phyloP scores from a whole-genome alignment of 2,888 invertebrate species.

The Apodemia duryi region DNA sequence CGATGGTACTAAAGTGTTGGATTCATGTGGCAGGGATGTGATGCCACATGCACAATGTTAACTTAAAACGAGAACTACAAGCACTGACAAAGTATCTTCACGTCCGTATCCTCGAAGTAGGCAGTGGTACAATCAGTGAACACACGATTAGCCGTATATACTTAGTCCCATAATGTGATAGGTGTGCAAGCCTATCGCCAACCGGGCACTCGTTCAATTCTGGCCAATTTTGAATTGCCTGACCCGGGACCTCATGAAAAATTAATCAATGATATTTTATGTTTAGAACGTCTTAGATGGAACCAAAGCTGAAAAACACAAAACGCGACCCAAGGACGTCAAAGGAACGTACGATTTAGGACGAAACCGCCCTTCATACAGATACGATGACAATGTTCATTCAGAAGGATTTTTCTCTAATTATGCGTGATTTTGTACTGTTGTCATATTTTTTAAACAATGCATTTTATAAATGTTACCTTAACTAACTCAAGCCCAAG shows the following conservation, averaged over 20 bases:
- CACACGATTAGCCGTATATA: too few relatives aligned
- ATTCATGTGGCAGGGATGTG: too few relatives aligned
- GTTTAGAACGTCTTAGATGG: neutral
- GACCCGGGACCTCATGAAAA: neutral
- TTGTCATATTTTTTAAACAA: conserved; percentile 20
- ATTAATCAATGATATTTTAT: conserved; percentile 2
- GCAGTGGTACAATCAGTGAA: too few relatives aligned
- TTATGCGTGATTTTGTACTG: conserved; percentile 39
- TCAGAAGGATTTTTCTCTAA: conserved; percentile 50
- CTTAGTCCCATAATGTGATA: too few relatives aligned
- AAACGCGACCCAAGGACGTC: conserved; percentile 36
- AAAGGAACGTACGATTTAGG: conserved; percentile 31
- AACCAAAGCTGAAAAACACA: conserved; percentile 29
- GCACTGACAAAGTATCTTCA: too few relatives aligned
- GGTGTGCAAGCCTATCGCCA: too few relatives aligned
- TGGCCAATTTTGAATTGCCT: too few relatives aligned
- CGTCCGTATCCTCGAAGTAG: too few relatives aligned
- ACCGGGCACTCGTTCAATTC: too few relatives aligned
- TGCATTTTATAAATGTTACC: conserved; percentile 23
- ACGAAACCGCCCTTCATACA: conserved; percentile 41
- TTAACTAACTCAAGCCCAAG: neutral
- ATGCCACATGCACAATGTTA: too few relatives aligned
- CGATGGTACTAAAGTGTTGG: too few relatives aligned
- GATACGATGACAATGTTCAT: conserved; percentile 44
- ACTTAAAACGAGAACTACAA: too few relatives aligned